Conservation (phyloP, 2,797 vertebrate species). For the Microhierax caerulescens region DNA sequence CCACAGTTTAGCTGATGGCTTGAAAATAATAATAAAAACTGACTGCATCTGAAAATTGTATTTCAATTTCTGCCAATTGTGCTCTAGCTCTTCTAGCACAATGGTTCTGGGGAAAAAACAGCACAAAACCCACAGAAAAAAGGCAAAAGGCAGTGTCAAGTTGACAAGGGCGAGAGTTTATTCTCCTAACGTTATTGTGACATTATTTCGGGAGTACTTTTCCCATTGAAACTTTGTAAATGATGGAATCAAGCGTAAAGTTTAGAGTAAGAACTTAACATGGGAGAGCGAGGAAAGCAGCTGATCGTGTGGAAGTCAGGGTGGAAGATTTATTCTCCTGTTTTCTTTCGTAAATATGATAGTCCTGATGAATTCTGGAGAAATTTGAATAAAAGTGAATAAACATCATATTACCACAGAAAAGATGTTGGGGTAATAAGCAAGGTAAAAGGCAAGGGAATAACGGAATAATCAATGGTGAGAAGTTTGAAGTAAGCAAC, state of each 20-base stretch:
- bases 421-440: not conserved
- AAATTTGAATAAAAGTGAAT: not conserved
- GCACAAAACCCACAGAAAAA: not conserved
- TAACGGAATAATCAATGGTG: not conserved
- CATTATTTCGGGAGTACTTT: not conserved
- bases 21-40: constrained; percentile 42
- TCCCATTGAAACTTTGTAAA: not conserved
- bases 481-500: not conserved
- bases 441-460: not conserved
- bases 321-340: not conserved
- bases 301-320: not conserved
- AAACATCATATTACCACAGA: not conserved
- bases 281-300: not conserved
- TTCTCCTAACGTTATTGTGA: not conserved
- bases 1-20: constrained; percentile 35
- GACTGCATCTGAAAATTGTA: not conserved
- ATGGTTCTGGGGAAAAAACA: not conserved
- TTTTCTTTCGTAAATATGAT: not conserved
- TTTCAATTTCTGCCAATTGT: not conserved
- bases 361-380: not conserved
- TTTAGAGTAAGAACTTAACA: not conserved
- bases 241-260: not conserved
- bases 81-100: not conserved
- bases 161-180: not conserved
- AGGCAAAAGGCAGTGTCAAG: not conserved